A percentile compares a stretch with the other conserved stretches of the same genome.
phyloP scores from a whole-genome alignment of 2,113 vertebrate genomes.

The Heterotilapia buettikoferi region DNA sequence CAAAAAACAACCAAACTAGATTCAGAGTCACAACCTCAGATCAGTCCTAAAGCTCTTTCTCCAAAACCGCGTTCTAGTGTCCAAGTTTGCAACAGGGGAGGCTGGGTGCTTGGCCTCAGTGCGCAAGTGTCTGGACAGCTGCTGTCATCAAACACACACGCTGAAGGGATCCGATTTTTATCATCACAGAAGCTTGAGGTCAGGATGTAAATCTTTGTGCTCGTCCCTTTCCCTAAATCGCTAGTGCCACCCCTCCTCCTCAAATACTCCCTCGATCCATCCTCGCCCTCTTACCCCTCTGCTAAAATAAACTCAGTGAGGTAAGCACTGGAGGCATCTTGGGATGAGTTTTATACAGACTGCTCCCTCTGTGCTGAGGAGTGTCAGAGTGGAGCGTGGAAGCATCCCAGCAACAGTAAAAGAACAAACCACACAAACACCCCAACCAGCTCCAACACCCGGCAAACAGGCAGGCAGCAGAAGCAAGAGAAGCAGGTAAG shows the following conservation, averaged over 20 bases:
- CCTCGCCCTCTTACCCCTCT: slow-evolving; percentile 33
- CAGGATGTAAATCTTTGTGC: slow-evolving; percentile 58
- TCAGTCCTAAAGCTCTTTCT: background rate
- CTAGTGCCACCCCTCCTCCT: slow-evolving; percentile 14
- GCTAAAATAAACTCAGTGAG: slow-evolving; percentile 74
- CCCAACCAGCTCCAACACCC: background rate
- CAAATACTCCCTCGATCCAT: slow-evolving; percentile 18
- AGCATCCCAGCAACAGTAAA: slow-evolving; percentile 19
- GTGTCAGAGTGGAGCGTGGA: slow-evolving; percentile 30
- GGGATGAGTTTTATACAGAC: slow-evolving; percentile 49
- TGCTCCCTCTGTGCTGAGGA: slow-evolving; percentile 4
- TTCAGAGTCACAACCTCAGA: background rate
- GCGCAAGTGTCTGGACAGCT: slow-evolving; percentile 20
- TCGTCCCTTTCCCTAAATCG: slow-evolving; percentile 16
- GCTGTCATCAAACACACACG: slow-evolving; percentile 18
- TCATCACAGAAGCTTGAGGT: slow-evolving; percentile 45
- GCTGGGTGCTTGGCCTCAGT: background rate
- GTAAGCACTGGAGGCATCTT: slow-evolving; percentile 55
- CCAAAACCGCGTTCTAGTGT: background rate
- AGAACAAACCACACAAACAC: background rate
- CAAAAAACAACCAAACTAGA: background rate
- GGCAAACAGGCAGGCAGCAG: background rate
- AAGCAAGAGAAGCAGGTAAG: slow-evolving; percentile 53
- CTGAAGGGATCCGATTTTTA: slow-evolving; percentile 64
- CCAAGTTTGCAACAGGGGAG: background rate